Conservation (phyloP, 2,888 invertebrate species). For the Drosophila stalkeri region DNA sequence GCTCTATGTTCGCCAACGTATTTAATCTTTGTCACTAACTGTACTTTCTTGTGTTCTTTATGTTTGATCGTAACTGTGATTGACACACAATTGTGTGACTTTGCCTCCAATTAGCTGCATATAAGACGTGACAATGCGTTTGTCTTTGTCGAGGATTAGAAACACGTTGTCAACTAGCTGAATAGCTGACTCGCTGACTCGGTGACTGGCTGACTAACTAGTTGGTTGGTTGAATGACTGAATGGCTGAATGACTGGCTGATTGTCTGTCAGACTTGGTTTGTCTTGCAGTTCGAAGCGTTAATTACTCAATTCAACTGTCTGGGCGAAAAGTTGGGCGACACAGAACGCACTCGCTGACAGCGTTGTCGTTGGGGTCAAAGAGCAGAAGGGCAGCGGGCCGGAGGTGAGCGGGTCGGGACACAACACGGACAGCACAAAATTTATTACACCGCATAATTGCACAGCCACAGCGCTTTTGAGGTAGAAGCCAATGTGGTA, state of each 20-base stretch:
- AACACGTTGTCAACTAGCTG: slow-evolving; percentile 33
- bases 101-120: slow-evolving; percentile 71
- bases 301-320: slow-evolving; percentile 81
- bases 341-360: slow-evolving; percentile 53
- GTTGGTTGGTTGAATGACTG: slow-evolving; percentile 11
- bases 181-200: slow-evolving; percentile 21
- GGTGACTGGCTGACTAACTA: slow-evolving; percentile 11
- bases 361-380: slow-evolving; percentile 44
- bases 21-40: slow-evolving; percentile 10
- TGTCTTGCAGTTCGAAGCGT: slow-evolving; percentile 62
- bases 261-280: slow-evolving; percentile 35
- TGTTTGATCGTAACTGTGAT: slow-evolving; percentile 33
- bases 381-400: not conserved
- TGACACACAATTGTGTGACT: slow-evolving; percentile 50
- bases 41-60: not conserved
- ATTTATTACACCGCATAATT: slow-evolving; percentile 82
- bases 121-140: slow-evolving; percentile 69
- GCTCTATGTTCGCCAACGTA: not conserved
- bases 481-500: slow-evolving; percentile 60
- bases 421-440: slow-evolving; percentile 72
- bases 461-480: slow-evolving; percentile 76
- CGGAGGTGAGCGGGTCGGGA: not conserved
- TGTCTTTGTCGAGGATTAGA: slow-evolving; percentile 46
- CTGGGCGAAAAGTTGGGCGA: slow-evolving; percentile 67
- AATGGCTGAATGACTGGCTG: slow-evolving; percentile 14